Conservation (phyloP, 2,888 invertebrate genomes). For the Acanthococcus lagerstroemiae region DNA sequence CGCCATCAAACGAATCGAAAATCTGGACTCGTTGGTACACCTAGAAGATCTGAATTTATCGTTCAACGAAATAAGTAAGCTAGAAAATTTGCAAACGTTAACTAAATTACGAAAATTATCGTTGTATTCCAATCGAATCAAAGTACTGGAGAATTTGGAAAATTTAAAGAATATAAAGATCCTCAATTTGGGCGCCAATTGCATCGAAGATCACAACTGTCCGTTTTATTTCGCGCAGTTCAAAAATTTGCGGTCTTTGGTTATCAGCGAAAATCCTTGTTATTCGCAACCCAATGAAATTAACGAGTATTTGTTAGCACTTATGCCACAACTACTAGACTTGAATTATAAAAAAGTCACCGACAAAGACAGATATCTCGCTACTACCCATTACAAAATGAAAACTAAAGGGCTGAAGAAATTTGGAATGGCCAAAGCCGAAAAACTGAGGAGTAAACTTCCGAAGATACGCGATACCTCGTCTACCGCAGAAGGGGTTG, state of each 20-base stretch:
- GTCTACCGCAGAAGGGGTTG: neutral
- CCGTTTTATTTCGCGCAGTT: slow-evolving; percentile 13
- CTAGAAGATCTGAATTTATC: slow-evolving; percentile 9
- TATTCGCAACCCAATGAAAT: neutral
- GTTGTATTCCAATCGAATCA: neutral
- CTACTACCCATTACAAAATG: slow-evolving; percentile 12
- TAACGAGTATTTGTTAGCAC: slow-evolving; percentile 2
- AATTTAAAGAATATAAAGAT: slow-evolving; percentile 1
- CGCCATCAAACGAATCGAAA: slow-evolving; percentile 8
- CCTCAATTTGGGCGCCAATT: slow-evolving; percentile 10
- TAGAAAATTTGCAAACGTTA: slow-evolving; percentile 11
- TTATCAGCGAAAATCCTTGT: slow-evolving; percentile 12
- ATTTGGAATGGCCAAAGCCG: neutral
- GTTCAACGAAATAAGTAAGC: slow-evolving; percentile 11
- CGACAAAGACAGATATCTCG: slow-evolving; percentile 12
- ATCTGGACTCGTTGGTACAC: neutral
- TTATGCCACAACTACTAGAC: slow-evolving; percentile 4
- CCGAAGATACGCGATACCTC: neutral
- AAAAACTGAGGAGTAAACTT: neutral
- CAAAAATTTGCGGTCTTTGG: slow-evolving; percentile 5
- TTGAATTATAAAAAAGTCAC: slow-evolving; percentile 16
- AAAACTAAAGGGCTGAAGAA: neutral
- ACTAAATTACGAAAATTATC: neutral
- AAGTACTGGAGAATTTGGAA: slow-evolving; percentile 12
- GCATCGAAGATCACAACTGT: neutral